Conservation (phyloP, 1,140 invertebrate genomes). For the Heliconius melpomene region DNA sequence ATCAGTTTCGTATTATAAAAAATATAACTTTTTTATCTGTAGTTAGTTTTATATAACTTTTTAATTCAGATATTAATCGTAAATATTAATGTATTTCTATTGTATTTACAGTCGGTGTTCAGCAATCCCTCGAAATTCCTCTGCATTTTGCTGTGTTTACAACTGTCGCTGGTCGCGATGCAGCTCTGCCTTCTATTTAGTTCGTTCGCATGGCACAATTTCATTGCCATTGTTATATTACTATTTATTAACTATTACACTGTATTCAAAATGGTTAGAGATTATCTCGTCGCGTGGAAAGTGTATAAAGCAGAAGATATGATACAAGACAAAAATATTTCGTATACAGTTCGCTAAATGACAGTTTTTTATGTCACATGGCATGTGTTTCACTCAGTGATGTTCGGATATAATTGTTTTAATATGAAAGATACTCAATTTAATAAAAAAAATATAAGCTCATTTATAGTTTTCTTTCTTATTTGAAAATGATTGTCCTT, state of each 20-base stretch:
- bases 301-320: slow-evolving; percentile 89
- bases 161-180: slow-evolving; percentile 86
- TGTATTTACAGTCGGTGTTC: slow-evolving; percentile 89
- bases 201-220: slow-evolving; percentile 94
- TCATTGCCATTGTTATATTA: slow-evolving; percentile 91
- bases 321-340: slow-evolving; percentile 83
- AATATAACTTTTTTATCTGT: too few relatives aligned
- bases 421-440: not conserved
- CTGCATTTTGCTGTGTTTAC: slow-evolving; percentile 87
- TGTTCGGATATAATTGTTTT: slow-evolving; percentile 3
- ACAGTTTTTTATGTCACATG: not conserved
- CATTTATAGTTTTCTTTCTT: not conserved
- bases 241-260: slow-evolving; percentile 95
- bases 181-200: slow-evolving; percentile 90
- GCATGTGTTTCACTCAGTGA: slow-evolving; percentile 5
- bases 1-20: too few relatives aligned
- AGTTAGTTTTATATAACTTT: not conserved
- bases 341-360: slow-evolving; percentile 34
- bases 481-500: not conserved
- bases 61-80: not conserved
- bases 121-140: slow-evolving; percentile 91
- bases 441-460: not conserved
- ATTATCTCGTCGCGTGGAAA: slow-evolving; percentile 92
- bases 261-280: slow-evolving; percentile 93
- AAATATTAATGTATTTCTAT: slow-evolving; percentile 14